These are phyloP conservation scores for Elephantulus edwardii DNA, from an alignment of 2,113 vertebrate species.

Conservation along the genomic window DNA sequence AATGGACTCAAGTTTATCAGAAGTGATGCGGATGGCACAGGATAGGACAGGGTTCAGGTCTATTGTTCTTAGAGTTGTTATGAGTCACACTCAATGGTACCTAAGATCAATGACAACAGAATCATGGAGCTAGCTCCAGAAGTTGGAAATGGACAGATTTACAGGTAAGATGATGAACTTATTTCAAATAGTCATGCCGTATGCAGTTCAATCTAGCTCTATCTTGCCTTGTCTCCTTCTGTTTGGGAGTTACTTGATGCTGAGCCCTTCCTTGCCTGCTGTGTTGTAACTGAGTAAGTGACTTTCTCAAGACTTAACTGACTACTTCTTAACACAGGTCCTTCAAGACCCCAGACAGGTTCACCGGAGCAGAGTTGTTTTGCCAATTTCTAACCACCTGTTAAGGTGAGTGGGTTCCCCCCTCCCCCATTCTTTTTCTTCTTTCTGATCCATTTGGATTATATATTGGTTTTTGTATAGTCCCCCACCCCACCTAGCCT, in stretches of 20 bases:
- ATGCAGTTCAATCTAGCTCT: not conserved
- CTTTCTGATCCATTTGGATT: not conserved
- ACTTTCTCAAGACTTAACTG: not conserved
- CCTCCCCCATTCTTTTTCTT: not conserved
- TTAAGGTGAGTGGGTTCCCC: constrained; percentile 9
- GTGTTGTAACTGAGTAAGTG: not conserved
- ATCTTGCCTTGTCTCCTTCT: not conserved
- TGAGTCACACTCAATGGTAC: no score
- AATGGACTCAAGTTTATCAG: no score
- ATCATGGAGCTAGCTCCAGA: not conserved
- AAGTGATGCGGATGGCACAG: no score
- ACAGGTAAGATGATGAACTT: not conserved
- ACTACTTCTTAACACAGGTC: not conserved
- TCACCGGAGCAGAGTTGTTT: not conserved
- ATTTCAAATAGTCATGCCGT: not conserved
- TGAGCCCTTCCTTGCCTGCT: not conserved
- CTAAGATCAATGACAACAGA: no score
- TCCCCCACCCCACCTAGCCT: no score
- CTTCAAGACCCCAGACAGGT: not conserved
- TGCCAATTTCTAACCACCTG: not conserved
- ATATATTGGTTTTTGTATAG: constrained; percentile 1
- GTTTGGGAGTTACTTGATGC: not conserved
- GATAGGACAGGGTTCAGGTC: no score
- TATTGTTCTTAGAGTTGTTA: no score
- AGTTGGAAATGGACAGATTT: not conserved